Base-by-base conservation (phyloP, 2,113 vertebrate species). In the Ornithorhynchus anatinus region DNA sequence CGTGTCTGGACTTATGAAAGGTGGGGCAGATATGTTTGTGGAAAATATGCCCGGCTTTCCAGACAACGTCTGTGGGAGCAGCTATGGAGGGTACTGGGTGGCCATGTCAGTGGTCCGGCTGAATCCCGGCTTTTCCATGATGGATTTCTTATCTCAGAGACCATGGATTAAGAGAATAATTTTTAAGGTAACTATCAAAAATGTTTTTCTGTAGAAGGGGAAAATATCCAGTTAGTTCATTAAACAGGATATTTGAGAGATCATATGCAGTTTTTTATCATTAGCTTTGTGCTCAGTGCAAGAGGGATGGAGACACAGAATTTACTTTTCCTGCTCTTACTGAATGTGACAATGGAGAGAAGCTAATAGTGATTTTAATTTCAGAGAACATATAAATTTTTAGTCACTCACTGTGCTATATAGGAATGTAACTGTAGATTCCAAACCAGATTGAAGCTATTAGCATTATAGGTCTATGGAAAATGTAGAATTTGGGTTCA, bases 41-140 rank as follows among this genome's bases (percentile, higher is more conserved):
- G 98, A 99, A 75, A 99, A 99, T 80, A 86, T 99, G 80, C 98
- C 98, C 1, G 98, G 98, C 36, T 95, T 99, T 72, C 98, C 97
- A 19, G 96, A 98, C 85, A 99, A 98, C 80, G 96, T 99, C 79
- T 94, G 97, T 0, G 91, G 93, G 52, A 99, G 97, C 87, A 96
- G 96, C 29, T 92, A 90, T 0, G 96, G 97, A n/a, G 96, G 98
- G 10, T 99, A 99, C 87, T 99, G 98, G 98, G 94, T 99, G 13
- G 92, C 94, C 69, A 96, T 97, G 96, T 76, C 96, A 0, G 88
- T 83, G 2, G 84, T 98, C 47, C 83, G 97, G 4, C 90, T 94
- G 2, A 98, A 95, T 75, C 96, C 97, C 4, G 97, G 97, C 19
- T 99, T 99, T 91, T 99, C 98, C 66, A 88, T 96, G 94, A 73